These are phyloP conservation scores for Drosophila pectinifera DNA, from an alignment of 1,140 invertebrate genomes.

Conservation along the genomic window DNA sequence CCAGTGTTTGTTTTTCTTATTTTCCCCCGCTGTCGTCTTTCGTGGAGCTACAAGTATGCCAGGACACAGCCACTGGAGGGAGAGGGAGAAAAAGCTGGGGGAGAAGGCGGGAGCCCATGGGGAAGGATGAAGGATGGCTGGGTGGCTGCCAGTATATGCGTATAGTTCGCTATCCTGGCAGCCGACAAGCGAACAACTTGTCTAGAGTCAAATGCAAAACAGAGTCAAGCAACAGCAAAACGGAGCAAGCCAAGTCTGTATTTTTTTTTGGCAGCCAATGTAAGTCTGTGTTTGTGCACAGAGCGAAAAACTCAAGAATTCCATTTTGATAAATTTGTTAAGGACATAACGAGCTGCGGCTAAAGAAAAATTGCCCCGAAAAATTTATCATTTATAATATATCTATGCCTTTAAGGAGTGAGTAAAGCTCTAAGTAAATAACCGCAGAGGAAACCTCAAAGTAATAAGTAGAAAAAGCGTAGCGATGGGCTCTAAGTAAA, in stretches of 20 bases:
- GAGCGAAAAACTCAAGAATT: not conserved
- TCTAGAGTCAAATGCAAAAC: conserved; percentile 14
- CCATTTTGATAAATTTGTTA: too few relatives aligned
- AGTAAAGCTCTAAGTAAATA: too few relatives aligned
- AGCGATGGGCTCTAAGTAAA: too few relatives aligned
- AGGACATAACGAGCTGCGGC: too few relatives aligned
- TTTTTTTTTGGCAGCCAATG: conserved; percentile 3
- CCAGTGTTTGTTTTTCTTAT: not conserved
- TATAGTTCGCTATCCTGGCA: conserved; percentile 9
- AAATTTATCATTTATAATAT: too few relatives aligned
- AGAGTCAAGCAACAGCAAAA: conserved; percentile 11
- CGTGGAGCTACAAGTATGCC: not conserved
- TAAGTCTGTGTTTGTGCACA: not conserved
- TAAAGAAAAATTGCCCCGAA: too few relatives aligned
- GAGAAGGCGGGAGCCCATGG: not conserved
- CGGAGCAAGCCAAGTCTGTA: conserved; percentile 1
- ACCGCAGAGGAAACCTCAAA: too few relatives aligned
- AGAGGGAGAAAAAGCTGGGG: not conserved
- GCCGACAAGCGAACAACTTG: conserved; percentile 14
- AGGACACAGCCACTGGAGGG: too few relatives aligned
- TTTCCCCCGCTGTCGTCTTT: not conserved
- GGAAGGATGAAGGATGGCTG: not conserved
- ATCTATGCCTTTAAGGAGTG: too few relatives aligned
- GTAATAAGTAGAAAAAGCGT: too few relatives aligned
- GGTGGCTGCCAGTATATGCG: conserved; percentile 1